A percentile compares a stretch with the other conserved stretches of the same genome.
Evolutionary conservation across 2,797 vertebrate genomes (phyloP).

Genomic region (Enoplosus armatus): DNA sequence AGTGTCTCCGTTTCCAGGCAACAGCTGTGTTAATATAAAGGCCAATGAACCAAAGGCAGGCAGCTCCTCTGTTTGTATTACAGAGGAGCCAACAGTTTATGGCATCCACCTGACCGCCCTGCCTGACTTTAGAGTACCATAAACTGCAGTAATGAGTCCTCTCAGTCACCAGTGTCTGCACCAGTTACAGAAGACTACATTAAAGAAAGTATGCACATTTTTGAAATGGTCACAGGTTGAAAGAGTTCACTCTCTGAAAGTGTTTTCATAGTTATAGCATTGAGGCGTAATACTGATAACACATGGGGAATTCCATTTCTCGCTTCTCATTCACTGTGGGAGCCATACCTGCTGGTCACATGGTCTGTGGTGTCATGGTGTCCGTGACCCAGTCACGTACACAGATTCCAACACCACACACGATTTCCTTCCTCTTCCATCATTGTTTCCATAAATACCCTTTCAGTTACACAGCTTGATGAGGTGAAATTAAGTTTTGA

Average conservation of each 20-base stretch:
- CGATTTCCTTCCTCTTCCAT: conserved; percentile 51
- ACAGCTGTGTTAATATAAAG: conserved; percentile 11
- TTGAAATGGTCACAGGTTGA: background rate
- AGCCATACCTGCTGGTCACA: conserved; percentile 52
- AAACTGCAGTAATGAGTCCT: conserved; percentile 1
- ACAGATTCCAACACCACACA: conserved; percentile 30
- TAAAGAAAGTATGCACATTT: background rate
- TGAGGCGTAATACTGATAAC: background rate
- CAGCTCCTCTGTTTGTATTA: conserved; percentile 29
- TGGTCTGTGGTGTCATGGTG: conserved; percentile 46
- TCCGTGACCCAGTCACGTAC: conserved; percentile 70
- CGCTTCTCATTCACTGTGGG: background rate
- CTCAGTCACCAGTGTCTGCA: background rate
- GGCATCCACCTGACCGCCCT: conserved; percentile 15
- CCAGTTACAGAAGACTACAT: background rate
- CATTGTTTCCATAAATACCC: conserved; percentile 57
- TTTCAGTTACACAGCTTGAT: background rate
- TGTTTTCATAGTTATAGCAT: background rate
- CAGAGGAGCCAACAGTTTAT: conserved; percentile 12
- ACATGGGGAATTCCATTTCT: background rate
- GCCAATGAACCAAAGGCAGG: background rate
- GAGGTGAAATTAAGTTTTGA: background rate
- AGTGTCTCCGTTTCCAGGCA: conserved; percentile 59
- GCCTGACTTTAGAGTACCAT: background rate
- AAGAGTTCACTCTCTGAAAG: background rate